Base-by-base conservation (phyloP, 2,888 invertebrate species). In the Thysanoteuthis rhombus region DNA sequence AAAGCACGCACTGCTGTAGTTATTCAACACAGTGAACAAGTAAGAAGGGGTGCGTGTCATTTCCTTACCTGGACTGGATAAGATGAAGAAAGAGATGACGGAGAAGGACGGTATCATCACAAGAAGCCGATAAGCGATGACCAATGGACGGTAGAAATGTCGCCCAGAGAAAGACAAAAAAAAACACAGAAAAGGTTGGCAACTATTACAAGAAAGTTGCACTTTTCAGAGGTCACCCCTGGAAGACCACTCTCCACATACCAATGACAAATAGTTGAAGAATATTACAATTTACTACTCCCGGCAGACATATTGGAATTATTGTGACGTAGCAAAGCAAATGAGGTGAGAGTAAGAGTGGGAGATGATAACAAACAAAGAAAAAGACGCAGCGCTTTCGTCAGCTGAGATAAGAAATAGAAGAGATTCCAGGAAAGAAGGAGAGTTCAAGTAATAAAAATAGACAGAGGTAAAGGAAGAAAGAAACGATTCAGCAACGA, bases 271-370 rank as follows among this genome's bases (percentile, higher is more conserved):
- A 75, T 75, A 75, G 75, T 75, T 75, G 36, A n/a, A 36, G 75
- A n/a, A 75, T 75, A 75, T 75, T 75, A 75, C n/a, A 75, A 75
- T 75, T n/a, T 75, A 75, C 75, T n/a, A 75, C 75, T 75, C 75
- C 75, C 75, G 75, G 75, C 75, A 75, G 75, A 75, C 75, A 75
- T 75, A 36, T 75, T 75, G 75, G 75, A 75, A 75, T 75, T 75
- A 75, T 75, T 75, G 75, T 75, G 75, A 75, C 75, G 75, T 75
- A 75, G n/a, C 75, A 75, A 75, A 75, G 75, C 16, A 75, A 36
- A 75, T 75, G 75, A 19, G 75, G n/a, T n/a, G n/a, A 75, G 75
- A n/a, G 75, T 16, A 75, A 75, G n/a, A 36, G n/a, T 16, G 75
- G 36, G n/a, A 36, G 4, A 16, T 12, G 16, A 75, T 16, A 75